Base-by-base conservation (phyloP, 2,888 invertebrate species). In the Endotricha flammealis region DNA sequence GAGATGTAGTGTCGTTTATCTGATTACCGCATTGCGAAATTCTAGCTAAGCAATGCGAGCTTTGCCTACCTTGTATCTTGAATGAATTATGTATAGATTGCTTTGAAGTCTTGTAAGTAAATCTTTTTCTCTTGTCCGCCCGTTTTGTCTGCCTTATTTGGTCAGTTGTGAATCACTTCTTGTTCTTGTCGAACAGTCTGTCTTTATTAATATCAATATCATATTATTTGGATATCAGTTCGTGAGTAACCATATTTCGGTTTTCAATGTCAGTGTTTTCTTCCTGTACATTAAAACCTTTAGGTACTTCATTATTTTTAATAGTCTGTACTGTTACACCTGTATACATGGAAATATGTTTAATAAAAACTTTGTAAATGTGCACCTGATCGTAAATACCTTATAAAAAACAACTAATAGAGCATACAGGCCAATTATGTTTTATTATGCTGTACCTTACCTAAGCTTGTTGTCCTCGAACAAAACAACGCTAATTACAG, bases 81-180 rank as follows among this genome's bases (percentile, higher is more conserved):
- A 56, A 67, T 74, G 66, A 70, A 74, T 74, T 61, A 73, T 73
- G 60, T 56, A 74, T 64, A 48, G 50, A 53, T 59, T 50, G 60
- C 55, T 54, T 52, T 57, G 56, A 55, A 50, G 55, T 48, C 56
- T 47, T 50, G 57, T 54, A 51, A 57, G 57, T 54, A 51, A 57
- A 61, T 64, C 62, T 46, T 71, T 69, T 66, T 66, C 56, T 55
- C 46, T 44, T 55, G 47, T 44, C 42, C 53, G 58, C 57, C 53
- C 44, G 54, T 56, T 53, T 60, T 48, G 59, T 46, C 41, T 42
- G 32, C 75, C 71, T 52, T 76, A 69, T 76, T 66, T 65, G 70
- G 75, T 32, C 29, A 50, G 36, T 42, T 46, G 53, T 72, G 71
- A 74, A 62, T 75, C 68, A 71, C 54, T 58, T 61, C 63, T 64